A percentile compares a stretch with the other conserved stretches of the same genome.
phyloP scores from a whole-genome alignment of 1,140 invertebrate species.

The Apis florea region DNA sequence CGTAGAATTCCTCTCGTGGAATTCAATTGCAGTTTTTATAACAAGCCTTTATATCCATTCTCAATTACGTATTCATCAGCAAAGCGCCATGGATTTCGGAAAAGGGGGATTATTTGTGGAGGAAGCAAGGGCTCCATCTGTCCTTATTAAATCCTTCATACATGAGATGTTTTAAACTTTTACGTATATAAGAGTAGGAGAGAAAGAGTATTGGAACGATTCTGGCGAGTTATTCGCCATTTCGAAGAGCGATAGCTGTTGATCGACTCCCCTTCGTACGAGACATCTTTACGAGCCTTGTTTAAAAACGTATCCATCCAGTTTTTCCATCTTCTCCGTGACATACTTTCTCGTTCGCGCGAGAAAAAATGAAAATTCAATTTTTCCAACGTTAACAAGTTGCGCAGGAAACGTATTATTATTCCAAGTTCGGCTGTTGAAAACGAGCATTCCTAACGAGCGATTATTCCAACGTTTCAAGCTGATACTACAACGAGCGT shows the following conservation, averaged over 20 bases:
- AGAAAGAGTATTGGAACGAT: neutral
- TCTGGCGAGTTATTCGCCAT: neutral
- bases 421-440: neutral
- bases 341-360: too few relatives aligned
- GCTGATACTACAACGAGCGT: neutral
- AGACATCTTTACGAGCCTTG: neutral
- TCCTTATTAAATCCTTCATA: conserved; percentile 19
- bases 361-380: too few relatives aligned
- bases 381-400: too few relatives aligned
- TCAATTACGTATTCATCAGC: neutral
- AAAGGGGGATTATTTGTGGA: neutral
- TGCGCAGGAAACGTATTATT: neutral
- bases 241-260: neutral
- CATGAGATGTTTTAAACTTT: neutral
- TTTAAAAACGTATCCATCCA: neutral
- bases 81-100: neutral
- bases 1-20: neutral
- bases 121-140: neutral
- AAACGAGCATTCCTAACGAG: too few relatives aligned
- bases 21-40: neutral
- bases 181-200: neutral
- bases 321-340: neutral
- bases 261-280: neutral
- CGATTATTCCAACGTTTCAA: neutral
- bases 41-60: neutral